Evolutionary conservation across 2,797 vertebrate species (phyloP), one percentile per base, ranked within the genome.

Genomic region (Ptychobarbus kaznakovi): DNA sequence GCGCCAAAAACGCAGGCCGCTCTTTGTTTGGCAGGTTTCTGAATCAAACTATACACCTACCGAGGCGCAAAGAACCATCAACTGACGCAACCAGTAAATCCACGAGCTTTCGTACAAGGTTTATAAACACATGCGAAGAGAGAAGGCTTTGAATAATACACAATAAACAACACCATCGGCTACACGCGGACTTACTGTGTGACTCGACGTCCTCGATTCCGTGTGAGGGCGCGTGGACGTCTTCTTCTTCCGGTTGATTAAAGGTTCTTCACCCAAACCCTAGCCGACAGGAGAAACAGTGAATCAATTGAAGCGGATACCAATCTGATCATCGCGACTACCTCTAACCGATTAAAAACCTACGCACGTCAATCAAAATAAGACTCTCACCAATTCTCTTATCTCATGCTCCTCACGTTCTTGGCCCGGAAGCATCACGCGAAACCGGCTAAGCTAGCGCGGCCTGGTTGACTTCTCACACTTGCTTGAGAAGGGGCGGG

Each of bases 231-330:
- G 84, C 88, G 88, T 87, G 88, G 69, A 74, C 38, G 83, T 72
- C 76, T 74, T 70, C 81, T 81, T 69, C 85, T 89, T 87, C 88
- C 88, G 88, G 86, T 87, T 83, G 84, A 84, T 44, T 80, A 76
- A 84, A 69, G 66, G 66, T 35, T 58, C 73, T 82, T 83, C 35
- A 77, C 42, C 51, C 40, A 82, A 86, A 28, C 65, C 40, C 51
- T 61, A 28, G 35, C 35, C 20, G 20, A 46, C 40, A 68, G 13
- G 20, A 25, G 25, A 44, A 46, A 65, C 32, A 4, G 16, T 11
- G 20, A 35, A 40, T 72, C 4, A 40, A 16, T 42, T 74, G 1
- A 28, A 28, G 32, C n/a, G 28, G 16, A 51, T 25, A 35, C 32
- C 28, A 10, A 16, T n/a, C 8, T 11, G 22, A 46, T 35, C 8